A percentile compares a stretch with the other conserved stretches of the same genome.
Evolutionary conservation across 2,888 invertebrate genomes (phyloP).

Genomic region (Synanthedon andrenaeformis): DNA sequence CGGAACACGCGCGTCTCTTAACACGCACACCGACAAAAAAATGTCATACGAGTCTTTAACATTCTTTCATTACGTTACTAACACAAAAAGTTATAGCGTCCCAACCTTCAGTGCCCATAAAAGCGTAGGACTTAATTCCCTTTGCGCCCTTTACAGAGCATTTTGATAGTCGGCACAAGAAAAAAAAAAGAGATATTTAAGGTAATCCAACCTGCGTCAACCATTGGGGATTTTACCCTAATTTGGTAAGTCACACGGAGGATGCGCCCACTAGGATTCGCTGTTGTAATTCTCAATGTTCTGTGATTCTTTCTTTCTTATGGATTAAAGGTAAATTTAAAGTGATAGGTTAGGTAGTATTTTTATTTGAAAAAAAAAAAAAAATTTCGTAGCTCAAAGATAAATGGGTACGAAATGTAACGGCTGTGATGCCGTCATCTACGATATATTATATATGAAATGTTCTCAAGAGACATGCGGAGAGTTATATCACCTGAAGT

Average conservation of each 20-base stretch:
- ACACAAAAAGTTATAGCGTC: background rate
- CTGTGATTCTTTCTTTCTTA: background rate
- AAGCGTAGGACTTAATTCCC: conserved; percentile 5
- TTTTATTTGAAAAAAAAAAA: no score
- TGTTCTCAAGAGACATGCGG: no score
- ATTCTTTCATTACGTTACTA: background rate
- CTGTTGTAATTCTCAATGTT: background rate
- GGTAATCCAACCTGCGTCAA: conserved; percentile 10
- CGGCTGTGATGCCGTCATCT: no score
- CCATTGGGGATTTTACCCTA: conserved; percentile 10
- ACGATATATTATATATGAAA: no score
- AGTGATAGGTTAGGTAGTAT: no score
- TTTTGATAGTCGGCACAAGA: conserved; percentile 4
- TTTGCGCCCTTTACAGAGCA: conserved; percentile 5
- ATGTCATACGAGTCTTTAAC: background rate
- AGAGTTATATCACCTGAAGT: no score
- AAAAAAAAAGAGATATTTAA: conserved; percentile 6
- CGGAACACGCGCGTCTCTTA: no score
- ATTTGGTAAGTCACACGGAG: conserved; percentile 5
- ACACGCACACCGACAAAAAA: background rate
- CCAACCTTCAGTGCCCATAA: conserved; percentile 2
- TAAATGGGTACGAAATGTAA: no score
- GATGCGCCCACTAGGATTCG: background rate
- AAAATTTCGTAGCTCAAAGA: no score
- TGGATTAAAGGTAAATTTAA: no score